Base-by-base conservation (phyloP, 2,797 vertebrate species). In the Sphenodon punctatus region DNA sequence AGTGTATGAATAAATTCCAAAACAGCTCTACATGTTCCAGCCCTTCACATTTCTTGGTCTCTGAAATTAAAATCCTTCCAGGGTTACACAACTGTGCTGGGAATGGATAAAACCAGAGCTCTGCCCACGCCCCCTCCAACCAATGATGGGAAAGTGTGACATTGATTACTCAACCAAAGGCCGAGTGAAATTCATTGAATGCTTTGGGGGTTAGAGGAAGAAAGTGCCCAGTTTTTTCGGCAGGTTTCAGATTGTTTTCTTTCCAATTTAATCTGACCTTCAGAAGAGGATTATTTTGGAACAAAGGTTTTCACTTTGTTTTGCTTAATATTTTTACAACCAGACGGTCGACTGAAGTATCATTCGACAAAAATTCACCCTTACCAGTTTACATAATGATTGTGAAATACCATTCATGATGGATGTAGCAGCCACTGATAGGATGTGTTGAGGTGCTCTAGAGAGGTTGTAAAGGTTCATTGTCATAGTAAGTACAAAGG, bases 271-370 rank as follows among this genome's bases (percentile, higher is more conserved):
- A 88, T 85, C 88, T 79, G 46, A 49, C 67, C 42, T 55, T 70
- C 58, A 22, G 63, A 58, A 27, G 23, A 70, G 81, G 81, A 64
- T 82, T 85, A 49, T 76, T 75, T 84, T 80, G 88, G 81, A 88
- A 55, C 39, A 19, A 11, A 75, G 78, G 68, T 30, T 74, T 88
- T 82, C 80, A 56, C 88, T 80, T 87, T 90, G 87, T 85, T 93
- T 87, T 80, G 75, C 71, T 80, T 55, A 67, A 75, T 80, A 88
- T 85, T 88, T n/a, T 81, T 89, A 90, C 82, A 86, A 90, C 74
- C 66, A 81, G 75, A 73, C 80, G 79, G 85, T 65, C 89, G 84
- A 89, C 81, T 90, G 89, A 86, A 85, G 67, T 84, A 90, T 90
- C 80, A 87, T 80, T 65, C 80, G 80, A 85, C 75, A 84, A 83